Evolutionary conservation across 2,113 vertebrate species (phyloP).

Genomic region (Actinemys pallida): DNA sequence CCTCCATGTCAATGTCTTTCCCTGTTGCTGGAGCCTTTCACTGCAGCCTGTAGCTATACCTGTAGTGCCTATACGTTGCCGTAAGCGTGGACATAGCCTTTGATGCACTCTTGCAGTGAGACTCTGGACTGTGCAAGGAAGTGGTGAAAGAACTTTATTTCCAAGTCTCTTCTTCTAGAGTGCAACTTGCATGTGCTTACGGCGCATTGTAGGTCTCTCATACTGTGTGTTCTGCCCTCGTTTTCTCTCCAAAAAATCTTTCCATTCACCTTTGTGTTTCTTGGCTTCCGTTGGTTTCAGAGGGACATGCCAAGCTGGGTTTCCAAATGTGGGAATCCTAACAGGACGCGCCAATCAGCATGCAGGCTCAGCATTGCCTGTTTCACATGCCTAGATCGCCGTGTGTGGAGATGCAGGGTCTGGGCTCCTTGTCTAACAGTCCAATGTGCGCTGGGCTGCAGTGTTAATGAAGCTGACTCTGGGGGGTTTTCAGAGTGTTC

Average conservation of each 20-base stretch:
- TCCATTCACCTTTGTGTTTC: not conserved
- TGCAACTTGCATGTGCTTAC: not conserved
- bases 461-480: not conserved
- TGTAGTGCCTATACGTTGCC: too few species aligned
- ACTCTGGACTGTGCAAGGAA: not conserved
- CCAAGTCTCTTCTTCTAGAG: not conserved
- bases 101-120: accelerated
- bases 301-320: not conserved
- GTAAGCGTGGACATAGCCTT: not conserved
- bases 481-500: not conserved
- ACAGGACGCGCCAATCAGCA: not conserved
- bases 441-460: not conserved
- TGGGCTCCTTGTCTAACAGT: not conserved
- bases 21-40: not conserved
- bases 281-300: not conserved
- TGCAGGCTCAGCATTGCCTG: not conserved
- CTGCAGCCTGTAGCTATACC: too few species aligned
- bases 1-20: too few species aligned
- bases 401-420: not conserved
- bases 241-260: not conserved
- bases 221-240: not conserved
- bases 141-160: not conserved
- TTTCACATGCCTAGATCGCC: not conserved
- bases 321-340: not conserved
- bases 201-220: not conserved